Evolutionary conservation across 2,888 invertebrate genomes (phyloP), one percentile per base, ranked within the genome.

Genomic region (Drosophila pseudotakahashii): DNA sequence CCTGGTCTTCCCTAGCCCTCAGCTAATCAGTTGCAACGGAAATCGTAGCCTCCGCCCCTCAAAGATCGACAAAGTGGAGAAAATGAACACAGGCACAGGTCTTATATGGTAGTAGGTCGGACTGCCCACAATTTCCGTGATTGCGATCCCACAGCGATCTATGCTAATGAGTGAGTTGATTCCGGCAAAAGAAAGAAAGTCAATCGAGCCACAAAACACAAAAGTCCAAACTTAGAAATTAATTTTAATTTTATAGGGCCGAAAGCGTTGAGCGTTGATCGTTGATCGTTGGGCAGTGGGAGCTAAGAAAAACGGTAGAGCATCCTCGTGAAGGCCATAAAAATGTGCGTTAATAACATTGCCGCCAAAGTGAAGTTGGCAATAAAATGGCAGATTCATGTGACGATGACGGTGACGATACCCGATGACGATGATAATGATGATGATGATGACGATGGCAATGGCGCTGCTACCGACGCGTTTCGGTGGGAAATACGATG

Each of bases 341-440:
- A 88, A 89, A 81, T 81, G 83, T 85, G 87, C 89, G 87, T 89
- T 89, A 89, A 88, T 89, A 85, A 81, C 80, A 76, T 79, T 87
- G 83, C 88, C 88, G 88, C 89, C 88, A 89, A 88, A 88, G 88
- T 79, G 61, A 82, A 80, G 74, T 85, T 81, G 83, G 78, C 81
- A 74, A 88, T 88, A 88, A 88, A 88, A 81, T 87, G 87, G 88
- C 88, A 85, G 89, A 88, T 89, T 88, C 88, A 88, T 88, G 89
- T 77, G 82, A 82, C 76, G 79, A 55, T 75, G 45, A 54, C 58
- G 14, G 53, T 73, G 44, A 52, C 52, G 14, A 53, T 30, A 26
- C 37, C 81, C 23, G 44, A 23, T 44, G 23, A 44, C 13, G 69
- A 64, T 61, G 70, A 59, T 54, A 26, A 47, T 19, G 19, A 19